phyloP scores from a whole-genome alignment of 2,113 vertebrate species.

The Paralichthys olivaceus region DNA sequence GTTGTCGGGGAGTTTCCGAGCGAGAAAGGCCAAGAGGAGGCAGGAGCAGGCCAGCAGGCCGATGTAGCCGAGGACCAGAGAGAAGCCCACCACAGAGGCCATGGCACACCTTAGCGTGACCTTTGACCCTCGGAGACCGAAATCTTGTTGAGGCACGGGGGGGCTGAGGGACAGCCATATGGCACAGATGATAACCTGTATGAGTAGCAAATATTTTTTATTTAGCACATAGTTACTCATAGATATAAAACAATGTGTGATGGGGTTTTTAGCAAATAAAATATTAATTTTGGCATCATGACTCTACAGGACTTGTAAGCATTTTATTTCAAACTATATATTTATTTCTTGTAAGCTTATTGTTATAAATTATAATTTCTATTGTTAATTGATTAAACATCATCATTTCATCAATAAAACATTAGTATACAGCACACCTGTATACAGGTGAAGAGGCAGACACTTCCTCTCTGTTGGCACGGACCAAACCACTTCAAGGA shows the following conservation, averaged over 20 bases:
- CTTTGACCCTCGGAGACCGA: conserved; percentile 65
- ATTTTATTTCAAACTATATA: background rate
- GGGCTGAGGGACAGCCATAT: conserved; percentile 77
- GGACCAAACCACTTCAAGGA: conserved; percentile 75
- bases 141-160: conserved; percentile 67
- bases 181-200: conserved; percentile 76
- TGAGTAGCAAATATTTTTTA: background rate
- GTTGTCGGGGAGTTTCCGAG: conserved; percentile 79
- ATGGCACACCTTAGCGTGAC: conserved; percentile 58
- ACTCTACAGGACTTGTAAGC: background rate
- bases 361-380: background rate
- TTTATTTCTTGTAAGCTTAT: too few species aligned
- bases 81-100: conserved; percentile 77
- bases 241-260: background rate
- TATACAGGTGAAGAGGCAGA: conserved; percentile 58
- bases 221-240: background rate
- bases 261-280: background rate
- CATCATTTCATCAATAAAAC: background rate
- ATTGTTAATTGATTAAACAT: background rate
- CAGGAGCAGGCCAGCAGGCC: conserved; percentile 78
- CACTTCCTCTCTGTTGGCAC: conserved; percentile 75
- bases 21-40: conserved; percentile 76
- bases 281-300: too few species aligned
- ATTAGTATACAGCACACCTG: conserved; percentile 50
- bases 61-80: conserved; percentile 82